A percentile compares a stretch with the other conserved stretches of the same genome.
These are phyloP conservation scores for Auanema sp. DNA, from an alignment of 2,888 invertebrate species.

Conservation along the genomic window DNA sequence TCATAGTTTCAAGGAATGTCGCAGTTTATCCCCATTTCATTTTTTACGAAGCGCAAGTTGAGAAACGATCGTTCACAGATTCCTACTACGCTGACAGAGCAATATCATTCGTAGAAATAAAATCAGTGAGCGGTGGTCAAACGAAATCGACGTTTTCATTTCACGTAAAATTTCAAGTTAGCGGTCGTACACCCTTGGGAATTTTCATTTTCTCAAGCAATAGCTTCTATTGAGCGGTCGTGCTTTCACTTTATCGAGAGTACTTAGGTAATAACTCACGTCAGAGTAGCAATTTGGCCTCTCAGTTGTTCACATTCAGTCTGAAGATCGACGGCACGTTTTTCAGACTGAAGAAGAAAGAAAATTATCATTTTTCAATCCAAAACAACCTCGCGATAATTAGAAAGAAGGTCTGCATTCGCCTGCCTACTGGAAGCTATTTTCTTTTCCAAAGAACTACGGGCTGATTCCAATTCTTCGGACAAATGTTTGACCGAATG, in stretches of 20 bases:
- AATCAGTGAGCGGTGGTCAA: too few relatives aligned
- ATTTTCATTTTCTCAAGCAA: too few relatives aligned
- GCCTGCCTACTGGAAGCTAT: conserved; percentile 11
- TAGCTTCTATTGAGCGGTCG: not conserved
- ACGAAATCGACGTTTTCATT: too few relatives aligned
- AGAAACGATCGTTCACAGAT: too few relatives aligned
- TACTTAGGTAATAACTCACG: conserved; percentile 4
- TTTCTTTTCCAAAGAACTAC: conserved; percentile 15
- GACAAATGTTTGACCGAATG: conserved; percentile 6
- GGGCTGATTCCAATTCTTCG: conserved; percentile 17
- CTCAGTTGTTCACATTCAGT: conserved; percentile 21
- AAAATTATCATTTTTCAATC: not conserved
- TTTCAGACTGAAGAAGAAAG: conserved; percentile 2
- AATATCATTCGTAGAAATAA: too few relatives aligned
- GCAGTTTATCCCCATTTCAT: too few relatives aligned
- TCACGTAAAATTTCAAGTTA: too few relatives aligned
- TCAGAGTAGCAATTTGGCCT: conserved; percentile 11
- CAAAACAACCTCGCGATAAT: conserved; percentile 16
- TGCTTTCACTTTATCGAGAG: not conserved
- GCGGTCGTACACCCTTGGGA: too few relatives aligned
- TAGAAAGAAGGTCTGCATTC: conserved; percentile 15
- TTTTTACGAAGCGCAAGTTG: too few relatives aligned
- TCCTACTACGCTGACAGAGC: too few relatives aligned
- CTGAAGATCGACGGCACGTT: conserved; percentile 9
- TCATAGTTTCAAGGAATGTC: too few relatives aligned